phyloP scores from a whole-genome alignment of 2,888 invertebrate genomes.

The Meghimatium bilineatum region DNA sequence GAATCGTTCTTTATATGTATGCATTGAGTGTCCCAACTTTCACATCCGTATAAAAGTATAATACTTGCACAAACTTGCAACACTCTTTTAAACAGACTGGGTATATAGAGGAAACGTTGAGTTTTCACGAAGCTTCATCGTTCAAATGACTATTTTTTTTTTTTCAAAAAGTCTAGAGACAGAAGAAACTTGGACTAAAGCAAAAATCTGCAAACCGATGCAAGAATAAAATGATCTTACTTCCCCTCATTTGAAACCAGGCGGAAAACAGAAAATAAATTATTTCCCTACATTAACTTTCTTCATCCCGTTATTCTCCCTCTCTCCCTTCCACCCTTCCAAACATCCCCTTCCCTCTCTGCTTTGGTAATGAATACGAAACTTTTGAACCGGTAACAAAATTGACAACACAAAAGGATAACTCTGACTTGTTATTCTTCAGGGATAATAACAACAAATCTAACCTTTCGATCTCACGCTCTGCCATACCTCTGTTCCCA shows the following conservation, averaged over 20 bases:
- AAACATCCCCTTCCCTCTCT: no score
- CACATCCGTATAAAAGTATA: no score
- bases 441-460: constrained; percentile 1
- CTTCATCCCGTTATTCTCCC: not conserved
- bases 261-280: not conserved
- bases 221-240: not conserved
- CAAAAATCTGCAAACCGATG: not conserved
- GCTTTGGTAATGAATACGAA: not conserved
- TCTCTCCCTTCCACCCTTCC: no score
- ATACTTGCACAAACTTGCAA: no score
- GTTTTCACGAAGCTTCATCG: no score
- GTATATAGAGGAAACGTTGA: no score
- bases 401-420: not conserved
- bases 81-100: no score
- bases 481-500: not conserved
- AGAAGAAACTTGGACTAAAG: not conserved
- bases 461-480: not conserved
- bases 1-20: no score
- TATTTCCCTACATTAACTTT: not conserved
- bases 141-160: no score
- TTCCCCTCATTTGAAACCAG: not conserved
- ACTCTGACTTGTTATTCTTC: not conserved
- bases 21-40: no score
- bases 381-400: not conserved
- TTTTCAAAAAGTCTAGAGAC: not conserved